A percentile compares a stretch with the other conserved stretches of the same genome.
These are phyloP conservation scores for Butorides virescens DNA, from an alignment of 2,113 vertebrate species.

Conservation along the genomic window DNA sequence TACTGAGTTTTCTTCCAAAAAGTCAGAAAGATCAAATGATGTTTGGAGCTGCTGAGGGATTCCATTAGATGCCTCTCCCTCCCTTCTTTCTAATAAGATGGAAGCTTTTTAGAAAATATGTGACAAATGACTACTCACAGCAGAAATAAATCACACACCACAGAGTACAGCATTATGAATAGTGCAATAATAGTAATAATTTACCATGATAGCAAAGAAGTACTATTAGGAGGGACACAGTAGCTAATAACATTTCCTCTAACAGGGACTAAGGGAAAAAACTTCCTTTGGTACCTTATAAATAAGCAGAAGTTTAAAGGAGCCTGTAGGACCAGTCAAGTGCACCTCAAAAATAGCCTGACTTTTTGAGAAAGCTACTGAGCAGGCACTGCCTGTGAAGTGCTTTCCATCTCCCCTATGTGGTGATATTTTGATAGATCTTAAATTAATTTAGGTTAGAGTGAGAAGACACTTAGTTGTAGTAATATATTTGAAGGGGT, in stretches of 20 bases:
- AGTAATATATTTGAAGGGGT: not conserved
- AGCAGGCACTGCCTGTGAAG: not conserved
- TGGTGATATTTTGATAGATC: not conserved
- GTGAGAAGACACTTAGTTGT: not conserved
- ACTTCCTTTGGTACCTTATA: not conserved
- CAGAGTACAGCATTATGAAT: constrained; percentile 51
- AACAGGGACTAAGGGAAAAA: constrained; percentile 6
- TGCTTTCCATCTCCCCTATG: not conserved
- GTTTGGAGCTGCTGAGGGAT: constrained; percentile 16
- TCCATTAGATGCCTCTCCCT: constrained; percentile 23
- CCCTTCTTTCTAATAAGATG: constrained; percentile 33
- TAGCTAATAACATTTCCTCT: constrained; percentile 33
- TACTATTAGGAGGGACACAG: constrained; percentile 38
- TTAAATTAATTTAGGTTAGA: constrained; percentile 19
- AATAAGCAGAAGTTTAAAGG: constrained; percentile 11
- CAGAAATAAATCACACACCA: constrained; percentile 47
- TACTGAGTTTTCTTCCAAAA: not conserved
- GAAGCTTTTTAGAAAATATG: constrained; percentile 53
- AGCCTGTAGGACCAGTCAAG: not conserved
- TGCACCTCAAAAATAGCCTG: not conserved
- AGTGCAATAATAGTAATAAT: constrained; percentile 56
- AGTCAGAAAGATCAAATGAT: constrained; percentile 33
- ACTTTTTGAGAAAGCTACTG: not conserved
- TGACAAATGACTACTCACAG: constrained; percentile 39
- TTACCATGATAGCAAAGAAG: constrained; percentile 20